Evolutionary conservation across 1,140 invertebrate genomes (phyloP).

Genomic region (Zaprionus kolodkinae): DNA sequence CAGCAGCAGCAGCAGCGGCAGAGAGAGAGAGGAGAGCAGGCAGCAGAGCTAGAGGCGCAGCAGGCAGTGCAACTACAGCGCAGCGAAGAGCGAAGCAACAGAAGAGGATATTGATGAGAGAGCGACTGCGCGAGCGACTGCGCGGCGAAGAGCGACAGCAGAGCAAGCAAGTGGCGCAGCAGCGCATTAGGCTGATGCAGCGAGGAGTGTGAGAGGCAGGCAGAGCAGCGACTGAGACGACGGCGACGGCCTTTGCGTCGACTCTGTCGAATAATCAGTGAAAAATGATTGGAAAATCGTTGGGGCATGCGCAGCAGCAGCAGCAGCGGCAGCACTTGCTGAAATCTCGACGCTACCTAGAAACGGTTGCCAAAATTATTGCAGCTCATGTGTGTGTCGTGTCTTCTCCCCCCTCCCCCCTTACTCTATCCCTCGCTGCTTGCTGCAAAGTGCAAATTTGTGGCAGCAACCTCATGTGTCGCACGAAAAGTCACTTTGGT

Average conservation of each 20-base stretch:
- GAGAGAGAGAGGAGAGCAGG: neutral
- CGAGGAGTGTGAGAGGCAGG: neutral
- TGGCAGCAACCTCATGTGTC: slow-evolving; percentile 45
- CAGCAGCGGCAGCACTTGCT: slow-evolving; percentile 63
- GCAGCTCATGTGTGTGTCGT: slow-evolving; percentile 51
- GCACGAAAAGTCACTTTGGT: slow-evolving; percentile 59
- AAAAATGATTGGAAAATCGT: slow-evolving; percentile 6
- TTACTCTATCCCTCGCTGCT: neutral
- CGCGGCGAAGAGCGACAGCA: neutral
- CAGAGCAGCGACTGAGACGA: neutral
- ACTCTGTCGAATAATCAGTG: slow-evolving; percentile 4
- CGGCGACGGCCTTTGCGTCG: neutral
- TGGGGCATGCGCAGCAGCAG: slow-evolving; percentile 30
- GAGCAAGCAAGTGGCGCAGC: neutral
- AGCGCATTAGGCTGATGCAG: slow-evolving; percentile 4
- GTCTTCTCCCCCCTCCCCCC: neutral
- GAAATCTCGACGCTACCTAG: slow-evolving; percentile 58
- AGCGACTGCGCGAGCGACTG: neutral
- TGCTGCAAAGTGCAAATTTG: slow-evolving; percentile 67
- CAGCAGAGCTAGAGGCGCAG: neutral
- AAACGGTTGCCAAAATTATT: slow-evolving; percentile 32
- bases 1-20: neutral
- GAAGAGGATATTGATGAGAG: neutral
- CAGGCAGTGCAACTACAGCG: neutral
- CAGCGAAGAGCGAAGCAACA: neutral